Percentiles rank a stretch among this genome's conserved stretches.
These are phyloP conservation scores for Sarcophaga bullata DNA, from an alignment of 1,140 invertebrate species.

Conservation along the genomic window DNA sequence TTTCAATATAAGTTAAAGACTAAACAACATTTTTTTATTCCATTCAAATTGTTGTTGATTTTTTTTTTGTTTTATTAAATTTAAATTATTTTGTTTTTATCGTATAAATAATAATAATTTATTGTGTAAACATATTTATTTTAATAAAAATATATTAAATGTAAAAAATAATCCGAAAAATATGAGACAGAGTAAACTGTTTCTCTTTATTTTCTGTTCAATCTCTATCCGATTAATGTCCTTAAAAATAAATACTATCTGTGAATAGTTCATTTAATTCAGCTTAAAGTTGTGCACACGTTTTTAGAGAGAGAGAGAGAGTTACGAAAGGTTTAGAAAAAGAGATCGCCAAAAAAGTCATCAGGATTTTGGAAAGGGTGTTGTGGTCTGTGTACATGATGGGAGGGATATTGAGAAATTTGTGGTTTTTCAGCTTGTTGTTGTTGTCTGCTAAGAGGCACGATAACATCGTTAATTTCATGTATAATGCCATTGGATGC, in stretches of 20 bases:
- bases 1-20: no score
- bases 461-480: conserved; percentile 69
- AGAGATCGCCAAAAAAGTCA: conserved; percentile 63
- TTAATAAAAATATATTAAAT: neutral
- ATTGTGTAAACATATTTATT: conserved; percentile 8
- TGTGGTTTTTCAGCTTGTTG: conserved; percentile 47
- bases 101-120: conserved; percentile 21
- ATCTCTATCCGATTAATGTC: neutral
- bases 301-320: neutral
- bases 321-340: conserved; percentile 46
- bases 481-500: conserved; percentile 73
- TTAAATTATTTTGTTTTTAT: neutral
- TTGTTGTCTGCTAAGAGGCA: conserved; percentile 45
- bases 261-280: neutral
- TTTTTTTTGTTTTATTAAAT: neutral
- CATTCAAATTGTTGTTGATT: neutral
- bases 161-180: conserved; percentile 13
- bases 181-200: neutral
- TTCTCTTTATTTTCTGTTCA: neutral
- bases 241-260: conserved; percentile 1
- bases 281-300: no score
- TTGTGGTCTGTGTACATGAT: conserved; percentile 10
- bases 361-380: conserved; percentile 30
- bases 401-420: neutral
- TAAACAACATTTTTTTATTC: no score